Base-by-base conservation (phyloP, 2,113 vertebrate species). In the Larimichthys crocea region DNA sequence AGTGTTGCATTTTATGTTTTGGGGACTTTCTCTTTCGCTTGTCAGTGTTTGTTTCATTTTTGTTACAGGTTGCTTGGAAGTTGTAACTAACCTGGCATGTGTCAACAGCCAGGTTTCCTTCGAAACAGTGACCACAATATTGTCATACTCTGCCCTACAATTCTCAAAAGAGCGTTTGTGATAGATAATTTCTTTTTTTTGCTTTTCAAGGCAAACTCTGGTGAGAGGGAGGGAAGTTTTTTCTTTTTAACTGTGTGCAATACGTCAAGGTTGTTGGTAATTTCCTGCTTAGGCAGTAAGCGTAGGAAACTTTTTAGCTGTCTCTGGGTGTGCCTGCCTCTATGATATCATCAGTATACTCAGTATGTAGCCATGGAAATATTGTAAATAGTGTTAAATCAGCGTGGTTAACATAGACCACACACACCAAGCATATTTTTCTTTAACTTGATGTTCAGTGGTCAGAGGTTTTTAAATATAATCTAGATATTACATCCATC, bases 281-380 rank as follows among this genome's bases (percentile, higher is more conserved):
- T 78, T 91, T 93, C 89, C 87, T 91, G 81, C 69, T 68, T 20
- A 22, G 26, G 12, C 42, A 17, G 6, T 19, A 44, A 50, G 16
- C 53, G 59, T 59, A 77, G 40, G 69, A 80, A 73, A 73, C 24
- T 55, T 61, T 22, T 61, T 8, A 53, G 35, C 67, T 56, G 29
- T 17, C 14, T 60, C 20, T 62, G 83, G 89, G 88, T 61, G 89
- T 90, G 89, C 31, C 85, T 63, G 49, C 70, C 19, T 48, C 16
- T 44, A n/a, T 3, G 24, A 74, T 66, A 65, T 79, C 49, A 64
- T 59, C 17, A 60, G 35, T 66, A 50, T 8, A 70, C 60, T 72
- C 35, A 55, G 63, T 44, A 14, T 50, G 80, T 87, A 49, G 53
- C 77, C 79, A 79, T 87, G 79, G 83, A 42, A 85, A 90, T 74